These are phyloP conservation scores for Peucedramus taeniatus DNA, from an alignment of 2,113 vertebrate species.

Conservation along the genomic window DNA sequence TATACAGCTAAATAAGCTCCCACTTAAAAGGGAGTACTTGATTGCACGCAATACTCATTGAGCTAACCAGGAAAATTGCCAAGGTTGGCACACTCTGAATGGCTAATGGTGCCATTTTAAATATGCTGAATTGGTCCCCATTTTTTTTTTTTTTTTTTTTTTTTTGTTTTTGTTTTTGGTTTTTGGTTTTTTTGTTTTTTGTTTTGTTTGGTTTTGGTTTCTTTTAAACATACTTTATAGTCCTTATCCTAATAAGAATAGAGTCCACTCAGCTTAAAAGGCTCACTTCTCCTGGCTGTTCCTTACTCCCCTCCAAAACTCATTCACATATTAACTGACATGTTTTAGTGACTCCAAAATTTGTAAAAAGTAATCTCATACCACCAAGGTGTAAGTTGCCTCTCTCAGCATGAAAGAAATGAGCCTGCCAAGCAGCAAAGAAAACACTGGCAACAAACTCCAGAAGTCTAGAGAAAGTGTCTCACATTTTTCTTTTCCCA, in stretches of 20 bases:
- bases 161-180: background rate
- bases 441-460: background rate
- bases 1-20: background rate
- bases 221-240: background rate
- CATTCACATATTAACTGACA: background rate
- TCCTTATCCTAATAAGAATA: background rate
- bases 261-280: background rate
- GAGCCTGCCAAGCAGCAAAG: background rate
- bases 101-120: background rate
- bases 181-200: background rate
- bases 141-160: background rate
- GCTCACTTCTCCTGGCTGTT: background rate
- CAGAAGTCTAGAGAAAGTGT: background rate
- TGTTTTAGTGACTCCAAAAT: background rate
- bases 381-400: background rate
- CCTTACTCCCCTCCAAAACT: background rate
- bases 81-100: slow-evolving; percentile 16
- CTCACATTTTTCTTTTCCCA: background rate
- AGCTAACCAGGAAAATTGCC: slow-evolving; percentile 28
- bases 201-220: background rate
- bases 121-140: background rate
- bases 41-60: background rate
- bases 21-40: background rate
- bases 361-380: background rate
- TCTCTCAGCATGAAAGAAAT: background rate